phyloP scores from a whole-genome alignment of 1,140 invertebrate species.

The Agrypnia vestita region DNA sequence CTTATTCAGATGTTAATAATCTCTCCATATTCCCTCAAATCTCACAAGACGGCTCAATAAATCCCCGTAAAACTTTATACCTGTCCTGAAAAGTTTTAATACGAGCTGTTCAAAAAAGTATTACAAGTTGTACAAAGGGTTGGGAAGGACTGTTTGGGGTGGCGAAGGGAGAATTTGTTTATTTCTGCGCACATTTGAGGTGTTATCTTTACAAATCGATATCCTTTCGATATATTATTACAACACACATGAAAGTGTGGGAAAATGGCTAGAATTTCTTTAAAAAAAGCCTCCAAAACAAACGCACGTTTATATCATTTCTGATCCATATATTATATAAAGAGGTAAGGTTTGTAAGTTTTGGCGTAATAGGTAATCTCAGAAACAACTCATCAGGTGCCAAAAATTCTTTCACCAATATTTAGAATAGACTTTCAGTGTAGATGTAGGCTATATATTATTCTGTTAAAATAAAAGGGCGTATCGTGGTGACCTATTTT shows the following conservation, averaged over 20 bases:
- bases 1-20: not conserved
- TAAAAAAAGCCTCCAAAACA: not conserved
- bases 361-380: too few relatives aligned
- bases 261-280: not conserved
- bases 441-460: too few relatives aligned
- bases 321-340: too few relatives aligned
- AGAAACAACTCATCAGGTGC: too few relatives aligned
- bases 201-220: not conserved
- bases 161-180: not conserved
- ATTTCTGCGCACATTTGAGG: not conserved
- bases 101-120: conserved; percentile 1
- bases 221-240: not conserved
- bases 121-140: not conserved
- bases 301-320: not conserved
- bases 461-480: too few relatives aligned
- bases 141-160: not conserved
- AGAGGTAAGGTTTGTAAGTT: too few relatives aligned
- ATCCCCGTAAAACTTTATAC: too few relatives aligned
- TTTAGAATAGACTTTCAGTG: too few relatives aligned
- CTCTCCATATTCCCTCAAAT: conserved; percentile 1
- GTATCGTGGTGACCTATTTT: too few relatives aligned
- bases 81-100: not conserved
- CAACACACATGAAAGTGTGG: not conserved
- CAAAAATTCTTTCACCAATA: too few relatives aligned
- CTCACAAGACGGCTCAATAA: not conserved